phyloP scores from a whole-genome alignment of 2,888 invertebrate genomes.

The Lithophane leautieri region DNA sequence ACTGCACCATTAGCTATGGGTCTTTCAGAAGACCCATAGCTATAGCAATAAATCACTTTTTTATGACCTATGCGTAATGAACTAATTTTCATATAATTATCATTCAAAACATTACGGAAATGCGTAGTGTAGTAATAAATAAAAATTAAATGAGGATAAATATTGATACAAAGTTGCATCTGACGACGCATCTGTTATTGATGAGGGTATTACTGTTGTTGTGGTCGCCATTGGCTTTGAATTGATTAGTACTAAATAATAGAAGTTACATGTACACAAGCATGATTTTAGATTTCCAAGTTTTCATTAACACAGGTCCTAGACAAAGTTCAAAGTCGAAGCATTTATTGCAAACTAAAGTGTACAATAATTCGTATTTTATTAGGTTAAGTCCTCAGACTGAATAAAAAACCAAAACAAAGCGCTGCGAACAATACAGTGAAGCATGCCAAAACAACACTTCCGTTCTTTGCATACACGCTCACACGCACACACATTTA shows the following conservation, averaged over 20 bases:
- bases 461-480: no score
- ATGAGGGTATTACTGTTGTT: neutral
- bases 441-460: no score
- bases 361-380: no score
- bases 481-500: no score
- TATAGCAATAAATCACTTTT: neutral
- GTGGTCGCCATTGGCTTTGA: neutral
- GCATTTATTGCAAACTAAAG: no score
- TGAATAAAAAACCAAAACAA: no score
- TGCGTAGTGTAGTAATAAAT: conserved; percentile 21
- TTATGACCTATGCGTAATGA: neutral
- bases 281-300: neutral
- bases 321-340: neutral
- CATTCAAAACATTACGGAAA: conserved; percentile 37
- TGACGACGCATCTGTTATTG: conserved; percentile 17
- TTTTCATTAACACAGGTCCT: neutral
- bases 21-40: no score
- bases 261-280: neutral
- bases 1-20: neutral
- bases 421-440: no score
- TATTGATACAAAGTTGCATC: neutral
- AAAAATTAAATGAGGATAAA: conserved; percentile 6
- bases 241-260: conserved; percentile 14
- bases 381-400: no score
- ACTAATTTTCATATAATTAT: neutral